These are phyloP conservation scores for Cordilura impudica DNA, from an alignment of 2,888 invertebrate genomes.

Conservation along the genomic window DNA sequence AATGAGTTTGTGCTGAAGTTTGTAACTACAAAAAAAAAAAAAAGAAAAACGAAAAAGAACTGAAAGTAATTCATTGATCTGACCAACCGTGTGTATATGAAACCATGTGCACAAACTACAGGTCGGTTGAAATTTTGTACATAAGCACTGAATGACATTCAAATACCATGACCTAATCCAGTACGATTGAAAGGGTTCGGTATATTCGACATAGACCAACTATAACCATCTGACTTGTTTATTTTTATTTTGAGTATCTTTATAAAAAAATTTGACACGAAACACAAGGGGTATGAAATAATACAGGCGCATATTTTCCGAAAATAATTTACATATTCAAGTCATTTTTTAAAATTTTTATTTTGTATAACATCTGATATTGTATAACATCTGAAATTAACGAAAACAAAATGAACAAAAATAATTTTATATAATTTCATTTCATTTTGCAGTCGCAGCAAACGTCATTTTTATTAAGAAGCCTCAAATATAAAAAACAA, in stretches of 20 bases:
- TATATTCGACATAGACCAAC: no score
- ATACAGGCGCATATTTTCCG: not conserved
- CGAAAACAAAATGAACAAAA: conserved; percentile 15
- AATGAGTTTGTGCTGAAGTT: no score
- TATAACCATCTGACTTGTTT: no score
- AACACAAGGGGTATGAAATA: not conserved
- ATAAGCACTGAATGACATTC: no score
- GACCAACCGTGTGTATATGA: no score
- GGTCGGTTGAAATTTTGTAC: no score
- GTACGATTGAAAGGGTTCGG: no score
- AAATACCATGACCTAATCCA: no score
- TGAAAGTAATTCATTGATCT: no score
- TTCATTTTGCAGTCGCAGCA: conserved; percentile 42
- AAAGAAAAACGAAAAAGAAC: no score
- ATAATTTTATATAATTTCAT: conserved; percentile 1
- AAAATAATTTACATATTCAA: not conserved
- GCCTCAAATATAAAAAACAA: not conserved
- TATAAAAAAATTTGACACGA: not conserved
- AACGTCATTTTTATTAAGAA: conserved; percentile 35
- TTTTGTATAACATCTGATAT: conserved; percentile 7
- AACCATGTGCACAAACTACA: no score
- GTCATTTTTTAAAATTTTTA: not conserved
- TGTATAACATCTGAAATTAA: not conserved
- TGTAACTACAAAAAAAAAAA: no score
- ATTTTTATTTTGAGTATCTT: not conserved